Evolutionary conservation across 2,113 vertebrate genomes (phyloP), one percentile per base, ranked within the genome.

Genomic region (Cyphomyrus plagiostoma): DNA sequence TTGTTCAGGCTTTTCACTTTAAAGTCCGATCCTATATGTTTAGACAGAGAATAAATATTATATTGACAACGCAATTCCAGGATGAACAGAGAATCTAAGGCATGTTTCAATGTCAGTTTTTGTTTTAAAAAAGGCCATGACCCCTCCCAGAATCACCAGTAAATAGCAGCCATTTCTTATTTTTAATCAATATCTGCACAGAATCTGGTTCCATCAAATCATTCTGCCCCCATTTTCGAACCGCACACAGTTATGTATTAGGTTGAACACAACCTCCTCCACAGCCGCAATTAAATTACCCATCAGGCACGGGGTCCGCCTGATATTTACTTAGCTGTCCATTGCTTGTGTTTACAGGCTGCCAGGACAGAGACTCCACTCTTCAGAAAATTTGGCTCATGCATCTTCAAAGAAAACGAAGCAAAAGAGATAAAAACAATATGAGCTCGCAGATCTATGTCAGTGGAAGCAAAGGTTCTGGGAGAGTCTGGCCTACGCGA

Each of bases 261-360:
- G 8, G 45, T 19, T 21, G 21, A 84, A 3, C 45, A 23, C 19
- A 10, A 23, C 39, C 82, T 48, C 82, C 82, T 23, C 45, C 45
- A 21, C 19, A 46, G 42, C 42, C 7, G 2, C 77, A 45, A 23
- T 82, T 23, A 82, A 82, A 84, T 48, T 48, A 46, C 42, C 82
- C 19, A 10, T 84, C 45, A 48, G 19, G 74, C 82, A n/a, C 17
- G 23, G 82, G 82, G 42, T n/a, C 80, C 2, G 88, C 91, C 77
- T 91, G 88, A 91, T 91, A 70, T 86, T 84, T 88, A 88, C 88
- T 89, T 52, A 86, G 48, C 88, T 21, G 88, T 90, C 46, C 6
- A 30, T 4, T 52, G 49, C 48, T 86, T 17, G 39, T 45, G 15
- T 77, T 77, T 35, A 84, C 42, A 19, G 45, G 42, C 7, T 13